phyloP scores from a whole-genome alignment of 2,888 invertebrate species.

The Dryadula phaetusa region DNA sequence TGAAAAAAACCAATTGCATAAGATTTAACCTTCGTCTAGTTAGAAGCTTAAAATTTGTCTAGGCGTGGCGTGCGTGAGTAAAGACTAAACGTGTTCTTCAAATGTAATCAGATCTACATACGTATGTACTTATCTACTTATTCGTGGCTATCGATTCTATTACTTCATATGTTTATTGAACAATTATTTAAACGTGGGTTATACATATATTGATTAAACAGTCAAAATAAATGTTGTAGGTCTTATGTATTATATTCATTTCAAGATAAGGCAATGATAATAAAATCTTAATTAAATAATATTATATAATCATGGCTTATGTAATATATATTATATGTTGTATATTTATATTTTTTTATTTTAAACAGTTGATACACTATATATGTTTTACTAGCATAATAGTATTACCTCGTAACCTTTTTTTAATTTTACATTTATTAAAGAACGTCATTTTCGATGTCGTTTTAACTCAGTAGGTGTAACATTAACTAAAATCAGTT shows the following conservation, averaged over 20 bases:
- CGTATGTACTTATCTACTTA: not conserved
- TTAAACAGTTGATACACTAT: no score
- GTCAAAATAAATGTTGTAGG: not conserved
- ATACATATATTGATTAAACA: not conserved
- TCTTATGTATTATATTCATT: not conserved
- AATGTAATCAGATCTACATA: constrained; percentile 18
- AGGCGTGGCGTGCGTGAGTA: constrained; percentile 14
- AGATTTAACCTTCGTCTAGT: constrained; percentile 24
- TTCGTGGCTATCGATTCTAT: not conserved
- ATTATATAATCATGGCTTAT: not conserved
- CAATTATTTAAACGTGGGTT: not conserved
- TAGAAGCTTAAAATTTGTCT: constrained; percentile 5
- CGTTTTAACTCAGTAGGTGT: not conserved
- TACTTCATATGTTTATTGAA: not conserved
- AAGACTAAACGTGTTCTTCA: constrained; percentile 12
- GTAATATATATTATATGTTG: not conserved
- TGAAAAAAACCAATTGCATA: not conserved
- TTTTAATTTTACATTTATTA: not conserved
- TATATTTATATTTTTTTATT: no score
- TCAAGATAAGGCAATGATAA: not conserved
- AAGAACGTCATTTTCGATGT: not conserved
- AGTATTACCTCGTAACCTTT: not conserved
- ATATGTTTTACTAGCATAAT: not conserved
- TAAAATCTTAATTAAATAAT: not conserved
- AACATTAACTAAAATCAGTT: not conserved